Conservation (phyloP, 2,888 invertebrate species). For the Caenorhabditis imperialis region DNA sequence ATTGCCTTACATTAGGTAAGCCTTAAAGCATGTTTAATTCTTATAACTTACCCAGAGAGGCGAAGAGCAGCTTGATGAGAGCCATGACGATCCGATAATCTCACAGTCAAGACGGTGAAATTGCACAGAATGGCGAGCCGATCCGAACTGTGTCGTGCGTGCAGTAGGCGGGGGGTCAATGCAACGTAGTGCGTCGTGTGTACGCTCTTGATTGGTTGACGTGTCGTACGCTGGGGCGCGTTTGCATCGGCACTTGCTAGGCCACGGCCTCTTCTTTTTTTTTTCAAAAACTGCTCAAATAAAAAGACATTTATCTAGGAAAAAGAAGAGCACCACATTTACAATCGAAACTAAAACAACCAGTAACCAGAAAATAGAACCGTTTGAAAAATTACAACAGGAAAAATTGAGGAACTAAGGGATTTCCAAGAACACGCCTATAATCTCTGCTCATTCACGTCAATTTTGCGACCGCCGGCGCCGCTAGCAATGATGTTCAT, state of each 20-base stretch:
- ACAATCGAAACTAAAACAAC: slow-evolving; percentile 44
- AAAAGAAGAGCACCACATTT: slow-evolving; percentile 23
- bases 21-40: slow-evolving; percentile 1
- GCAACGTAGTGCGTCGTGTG: slow-evolving; percentile 41
- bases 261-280: neutral
- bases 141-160: slow-evolving; percentile 16
- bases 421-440: slow-evolving; percentile 19
- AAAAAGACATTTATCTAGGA: slow-evolving; percentile 13
- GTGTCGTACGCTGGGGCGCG: slow-evolving; percentile 49
- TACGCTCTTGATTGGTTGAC: slow-evolving; percentile 39
- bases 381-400: too few relatives aligned
- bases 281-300: neutral
- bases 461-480: slow-evolving; percentile 61
- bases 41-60: slow-evolving; percentile 39
- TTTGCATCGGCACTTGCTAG: slow-evolving; percentile 1
- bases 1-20: neutral
- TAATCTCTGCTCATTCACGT: slow-evolving; percentile 42
- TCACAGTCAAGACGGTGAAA: slow-evolving; percentile 22
- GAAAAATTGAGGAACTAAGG: too few relatives aligned
- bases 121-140: slow-evolving; percentile 37
- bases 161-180: slow-evolving; percentile 31
- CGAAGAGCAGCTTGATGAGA: slow-evolving; percentile 43
- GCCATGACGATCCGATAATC: slow-evolving; percentile 34
- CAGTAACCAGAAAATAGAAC: slow-evolving; percentile 43
- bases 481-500: slow-evolving; percentile 64